These are phyloP conservation scores for Liasis olivaceus DNA, from an alignment of 2,797 vertebrate genomes.

Conservation along the genomic window DNA sequence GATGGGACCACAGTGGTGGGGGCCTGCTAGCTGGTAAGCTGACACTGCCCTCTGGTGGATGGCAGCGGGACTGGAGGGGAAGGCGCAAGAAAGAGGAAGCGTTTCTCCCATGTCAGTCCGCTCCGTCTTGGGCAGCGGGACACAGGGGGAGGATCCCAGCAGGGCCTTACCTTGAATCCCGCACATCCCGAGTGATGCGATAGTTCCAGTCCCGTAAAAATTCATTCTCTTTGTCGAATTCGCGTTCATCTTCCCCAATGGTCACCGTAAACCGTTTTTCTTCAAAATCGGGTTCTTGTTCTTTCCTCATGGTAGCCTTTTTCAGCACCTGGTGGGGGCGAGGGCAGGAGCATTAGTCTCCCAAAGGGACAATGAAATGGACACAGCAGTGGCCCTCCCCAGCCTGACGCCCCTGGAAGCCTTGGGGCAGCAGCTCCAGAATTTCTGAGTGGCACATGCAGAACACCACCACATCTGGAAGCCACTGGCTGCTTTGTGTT, in stretches of 20 bases:
- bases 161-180: slow-evolving; percentile 85
- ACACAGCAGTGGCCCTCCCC: not conserved
- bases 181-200: slow-evolving; percentile 87
- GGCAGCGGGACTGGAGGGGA: not conserved
- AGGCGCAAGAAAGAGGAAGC: not conserved
- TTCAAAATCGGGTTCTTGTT: slow-evolving; percentile 98
- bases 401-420: not conserved
- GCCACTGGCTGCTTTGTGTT: not conserved
- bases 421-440: not conserved
- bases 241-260: slow-evolving; percentile 94
- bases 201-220: slow-evolving; percentile 95
- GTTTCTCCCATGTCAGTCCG: not conserved
- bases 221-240: slow-evolving; percentile 98
- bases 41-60: not conserved
- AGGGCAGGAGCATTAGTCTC: not conserved
- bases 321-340: slow-evolving; percentile 85
- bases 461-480: not conserved
- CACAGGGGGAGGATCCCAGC: fast-evolving
- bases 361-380: not conserved
- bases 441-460: not conserved
- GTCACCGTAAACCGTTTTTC: slow-evolving; percentile 97
- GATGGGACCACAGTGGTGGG: too few species aligned
- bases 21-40: not conserved
- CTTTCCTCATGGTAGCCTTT: slow-evolving; percentile 96
- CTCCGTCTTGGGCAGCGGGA: too few species aligned